phyloP scores from a whole-genome alignment of 1,140 invertebrate genomes.

The Agraylea sexmaculata region DNA sequence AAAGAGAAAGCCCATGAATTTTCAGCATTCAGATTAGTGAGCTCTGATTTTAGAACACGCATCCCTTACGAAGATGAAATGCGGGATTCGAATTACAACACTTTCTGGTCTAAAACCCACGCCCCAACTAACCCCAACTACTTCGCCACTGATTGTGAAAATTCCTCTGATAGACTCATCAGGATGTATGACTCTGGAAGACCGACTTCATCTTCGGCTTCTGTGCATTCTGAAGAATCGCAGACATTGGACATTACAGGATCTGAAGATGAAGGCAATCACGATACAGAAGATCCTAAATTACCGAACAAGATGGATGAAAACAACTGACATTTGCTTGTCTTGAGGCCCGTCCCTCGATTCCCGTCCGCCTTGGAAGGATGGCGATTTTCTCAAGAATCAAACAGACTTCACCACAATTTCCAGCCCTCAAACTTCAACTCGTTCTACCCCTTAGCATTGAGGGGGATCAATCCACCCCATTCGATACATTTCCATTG shows the following conservation, averaged over 20 bases:
- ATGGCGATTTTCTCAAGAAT: constrained; percentile 14
- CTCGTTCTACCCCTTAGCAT: too few species aligned
- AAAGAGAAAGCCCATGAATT: constrained; percentile 25
- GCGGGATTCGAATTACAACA: constrained; percentile 34
- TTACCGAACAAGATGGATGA: constrained; percentile 8
- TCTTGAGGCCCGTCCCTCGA: constrained; percentile 38
- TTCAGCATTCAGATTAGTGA: constrained; percentile 35
- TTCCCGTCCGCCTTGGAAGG: constrained; percentile 27
- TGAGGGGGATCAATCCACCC: too few species aligned
- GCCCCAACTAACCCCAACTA: constrained; percentile 19
- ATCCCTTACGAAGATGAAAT: constrained; percentile 27
- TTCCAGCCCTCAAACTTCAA: too few species aligned
- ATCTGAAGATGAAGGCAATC: constrained; percentile 30
- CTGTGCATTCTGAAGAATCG: constrained; percentile 33
- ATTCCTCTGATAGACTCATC: constrained; percentile 20
- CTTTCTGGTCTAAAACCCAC: constrained; percentile 36
- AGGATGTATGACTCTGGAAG: constrained; percentile 27
- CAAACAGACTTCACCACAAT: too few species aligned
- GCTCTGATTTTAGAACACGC: constrained; percentile 26
- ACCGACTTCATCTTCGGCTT: constrained; percentile 25
- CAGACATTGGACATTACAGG: constrained; percentile 38
- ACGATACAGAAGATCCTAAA: constrained; percentile 7
- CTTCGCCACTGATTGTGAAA: constrained; percentile 20
- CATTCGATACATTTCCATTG: too few species aligned
- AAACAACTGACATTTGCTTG: constrained; percentile 36